Evolutionary conservation across 2,113 vertebrate genomes (phyloP), one percentile per base, ranked within the genome.

Genomic region (Helogale parvula): DNA sequence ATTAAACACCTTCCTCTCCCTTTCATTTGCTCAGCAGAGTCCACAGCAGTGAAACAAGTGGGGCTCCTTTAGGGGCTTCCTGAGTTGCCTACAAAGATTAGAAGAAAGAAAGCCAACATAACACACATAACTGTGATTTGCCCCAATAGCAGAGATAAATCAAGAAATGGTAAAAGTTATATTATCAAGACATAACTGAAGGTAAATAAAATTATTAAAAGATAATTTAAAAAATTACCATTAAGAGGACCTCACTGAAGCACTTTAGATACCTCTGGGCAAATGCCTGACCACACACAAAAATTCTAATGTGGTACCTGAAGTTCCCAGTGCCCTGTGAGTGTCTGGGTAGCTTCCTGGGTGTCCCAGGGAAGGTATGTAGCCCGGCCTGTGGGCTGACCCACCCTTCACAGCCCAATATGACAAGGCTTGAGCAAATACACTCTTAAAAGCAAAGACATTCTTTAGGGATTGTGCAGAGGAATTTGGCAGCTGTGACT

Each of bases 401-500:
- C 85, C 63, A 14, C 95, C 84, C 88, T 96, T 69, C 38, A 35
- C 38, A 65, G 94, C 17, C 81, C 87, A 47, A 81, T 60, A 54
- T 76, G 82, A 89, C 72, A 14, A 74, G 35, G 65, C 57, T 57
- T n/a, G 10, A 96, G 72, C 74, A 95, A 96, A 90, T 3, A 79
- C 16, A 50, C 84, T 95, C 35, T 93, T 63, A 93, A 77, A 84
- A 41, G 74, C 80, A 88, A 92, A 80, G 52, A 45, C 95, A 92
- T 97, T 97, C 93, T 97, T 97, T 14, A 81, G 29, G 93, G 96
- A 91, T 97, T 97, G 85, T 94, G 77, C 41, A 85, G 57, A 92
- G 86, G 96, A 84, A 95, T 96, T 97, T 98, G 97, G 93, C 96
- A 93, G 74, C 83, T 13, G 29, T 54, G 88, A 92, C 96, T 95